Conservation (phyloP, 2,888 invertebrate species). For the Apodemia zela region DNA sequence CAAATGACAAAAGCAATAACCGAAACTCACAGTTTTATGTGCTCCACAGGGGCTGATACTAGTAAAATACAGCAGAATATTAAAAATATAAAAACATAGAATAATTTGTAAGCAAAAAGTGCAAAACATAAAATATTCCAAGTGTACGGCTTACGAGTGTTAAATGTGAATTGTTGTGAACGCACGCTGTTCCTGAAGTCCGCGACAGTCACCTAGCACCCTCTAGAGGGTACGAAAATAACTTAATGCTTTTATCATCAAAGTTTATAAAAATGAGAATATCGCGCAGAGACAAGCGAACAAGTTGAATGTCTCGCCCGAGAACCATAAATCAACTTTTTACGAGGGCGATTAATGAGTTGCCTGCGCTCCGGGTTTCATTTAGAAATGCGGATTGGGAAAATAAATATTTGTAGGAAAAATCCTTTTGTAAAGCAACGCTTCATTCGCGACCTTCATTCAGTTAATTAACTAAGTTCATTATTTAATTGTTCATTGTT, state of each 20-base stretch:
- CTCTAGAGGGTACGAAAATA: not conserved
- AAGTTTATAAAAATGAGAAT: slow-evolving; percentile 15
- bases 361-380: slow-evolving; percentile 9
- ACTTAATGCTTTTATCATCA: slow-evolving; percentile 11
- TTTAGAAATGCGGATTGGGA: slow-evolving; percentile 14
- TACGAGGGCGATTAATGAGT: slow-evolving; percentile 14
- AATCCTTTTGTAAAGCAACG: not conserved
- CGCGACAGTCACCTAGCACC: slow-evolving; percentile 25
- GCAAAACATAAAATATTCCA: not conserved
- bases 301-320: slow-evolving; percentile 13
- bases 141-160: not conserved
- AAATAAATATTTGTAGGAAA: slow-evolving; percentile 12
- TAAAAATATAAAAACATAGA: not conserved
- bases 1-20: too few species aligned
- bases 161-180: not conserved
- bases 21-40: too few species aligned
- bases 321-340: slow-evolving; percentile 15
- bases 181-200: not conserved
- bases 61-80: too few species aligned
- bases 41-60: too few species aligned
- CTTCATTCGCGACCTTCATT: not conserved
- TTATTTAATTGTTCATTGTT: not conserved
- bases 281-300: slow-evolving; percentile 13
- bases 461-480: not conserved
- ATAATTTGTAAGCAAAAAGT: not conserved